Conservation (phyloP, 1,140 invertebrate species). For the Formica selysi region DNA sequence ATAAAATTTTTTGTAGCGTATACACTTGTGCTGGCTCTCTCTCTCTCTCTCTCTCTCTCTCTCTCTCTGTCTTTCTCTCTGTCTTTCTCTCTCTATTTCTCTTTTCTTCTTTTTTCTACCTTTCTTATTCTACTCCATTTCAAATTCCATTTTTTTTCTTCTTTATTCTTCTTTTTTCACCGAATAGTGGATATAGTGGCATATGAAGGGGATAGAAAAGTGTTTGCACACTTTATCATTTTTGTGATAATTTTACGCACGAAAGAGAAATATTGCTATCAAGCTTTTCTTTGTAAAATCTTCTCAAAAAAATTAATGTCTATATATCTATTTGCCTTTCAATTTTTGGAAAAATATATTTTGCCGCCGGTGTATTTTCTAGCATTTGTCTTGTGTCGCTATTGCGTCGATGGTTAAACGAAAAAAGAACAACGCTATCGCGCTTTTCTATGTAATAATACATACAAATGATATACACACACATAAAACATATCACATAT, state of each 20-base stretch:
- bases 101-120: not conserved
- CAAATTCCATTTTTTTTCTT: constrained; percentile 23
- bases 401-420: constrained; percentile 67
- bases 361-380: constrained; percentile 55
- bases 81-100: constrained; percentile 36
- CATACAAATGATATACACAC: constrained; percentile 30
- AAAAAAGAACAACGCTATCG: constrained; percentile 55
- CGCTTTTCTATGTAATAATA: constrained; percentile 46
- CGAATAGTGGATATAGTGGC: not conserved
- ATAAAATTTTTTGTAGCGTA: constrained; percentile 40
- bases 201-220: not conserved
- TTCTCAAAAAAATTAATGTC: constrained; percentile 12
- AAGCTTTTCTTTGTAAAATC: constrained; percentile 15
- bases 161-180: not conserved
- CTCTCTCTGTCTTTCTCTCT: constrained; percentile 38
- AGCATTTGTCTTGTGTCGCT: constrained; percentile 67
- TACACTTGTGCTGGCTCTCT: constrained; percentile 40
- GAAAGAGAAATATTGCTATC: constrained; percentile 14
- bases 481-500: constrained; percentile 13
- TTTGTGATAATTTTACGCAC: not conserved
- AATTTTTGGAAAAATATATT: constrained; percentile 37
- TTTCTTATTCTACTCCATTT: not conserved
- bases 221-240: not conserved
- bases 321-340: not conserved
- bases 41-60: constrained; percentile 36